Base-by-base conservation (phyloP, 2,888 invertebrate genomes). In the Ophion ellenae region DNA sequence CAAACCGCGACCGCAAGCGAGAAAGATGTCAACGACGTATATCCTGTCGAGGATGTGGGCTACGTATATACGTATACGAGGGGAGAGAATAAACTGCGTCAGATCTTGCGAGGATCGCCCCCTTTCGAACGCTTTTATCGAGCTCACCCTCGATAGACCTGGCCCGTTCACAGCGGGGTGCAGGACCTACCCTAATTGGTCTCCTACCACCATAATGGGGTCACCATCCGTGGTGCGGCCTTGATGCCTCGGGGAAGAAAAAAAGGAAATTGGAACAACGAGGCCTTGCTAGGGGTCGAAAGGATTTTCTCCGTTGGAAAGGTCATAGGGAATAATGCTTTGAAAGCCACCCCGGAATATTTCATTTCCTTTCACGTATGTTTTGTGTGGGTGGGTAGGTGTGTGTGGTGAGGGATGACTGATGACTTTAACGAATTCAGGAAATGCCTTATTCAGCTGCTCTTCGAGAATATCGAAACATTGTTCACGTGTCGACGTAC, bases 151-250 rank as follows among this genome's bases (percentile, higher is more conserved):
- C 71, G 63, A 66, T 66, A 20, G 53, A 76, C 71, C 61, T 67
- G 69, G 24, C 20, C 59, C 24, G 36, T 74, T 61, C 70, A 61
- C 83, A 81, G 70, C 75, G 64, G 86, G 77, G 81, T 45, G 81
- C 86, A 85, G 69, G 85, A 87, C 87, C 87, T 88, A 86, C 85
- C 86, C 81, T 88, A 84, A 86, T 86, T 82, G 81, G 74, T 32
- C 78, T 81, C 69, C 64, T 82, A 57, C 67, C 53, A 78, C 59
- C 57, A 83, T 85, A 87, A 86, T 87, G 82, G 87, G 86, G 87
- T 87, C 86, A 86, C 87, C 74, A 77, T 81, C 77, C 82, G 77
- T 36, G 47, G 47, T 40, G 40, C 64, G 80, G 69, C 83, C 73
- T 78, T 84, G 81, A 36, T 67, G 57, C 40, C 47, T 66, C 63